Evolutionary conservation across 2,888 invertebrate genomes (phyloP), one percentile per base, ranked within the genome.

Genomic region (Trichogramma dendrolimi): DNA sequence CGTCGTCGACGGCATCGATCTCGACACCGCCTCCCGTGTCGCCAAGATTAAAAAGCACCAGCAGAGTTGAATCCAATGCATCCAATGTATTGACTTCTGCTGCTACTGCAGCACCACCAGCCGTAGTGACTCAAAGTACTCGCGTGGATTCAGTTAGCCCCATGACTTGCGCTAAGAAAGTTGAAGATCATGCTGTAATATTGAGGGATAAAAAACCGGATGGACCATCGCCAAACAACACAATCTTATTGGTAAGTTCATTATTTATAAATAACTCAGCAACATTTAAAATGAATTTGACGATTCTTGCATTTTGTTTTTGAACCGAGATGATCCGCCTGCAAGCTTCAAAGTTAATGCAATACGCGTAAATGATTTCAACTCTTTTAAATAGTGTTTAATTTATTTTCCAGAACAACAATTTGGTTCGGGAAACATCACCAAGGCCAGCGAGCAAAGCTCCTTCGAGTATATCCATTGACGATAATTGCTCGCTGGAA

Each of bases 401-500:
- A 46, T 57, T 51, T 8, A 43, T 58, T 41, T 70, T 69, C n/a
- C 56, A 78, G 76, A 77, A 66, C 38, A 77, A 72, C 63, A 75
- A 73, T 52, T 64, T 72, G 11, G 68, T 73, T 49, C 61, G 71
- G 60, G 78, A 78, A 10, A 67, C 69, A 54, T 64, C 73, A 4
- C 73, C 76, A 27, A 73, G 77, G 60, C 75, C 77, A 4, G 70
- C 73, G 4, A 78, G 77, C 60, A 78, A 76, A 39, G 74, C 77
- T 7, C 69, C 75, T 42, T 76, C 78, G 4, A 74, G 74, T 49
- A 67, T 72, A 58, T 79, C 78, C n/a, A 72, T 74, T 4, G 77
- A 77, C 49, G 78, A 78, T 14, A 77, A 70, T 65, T 8, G 50
- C 59, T 75, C 77, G 4, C 61, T 75, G 41, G 75, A 75, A 55